These are phyloP conservation scores for Ormia ochracea DNA, from an alignment of 2,888 invertebrate species.

Conservation along the genomic window DNA sequence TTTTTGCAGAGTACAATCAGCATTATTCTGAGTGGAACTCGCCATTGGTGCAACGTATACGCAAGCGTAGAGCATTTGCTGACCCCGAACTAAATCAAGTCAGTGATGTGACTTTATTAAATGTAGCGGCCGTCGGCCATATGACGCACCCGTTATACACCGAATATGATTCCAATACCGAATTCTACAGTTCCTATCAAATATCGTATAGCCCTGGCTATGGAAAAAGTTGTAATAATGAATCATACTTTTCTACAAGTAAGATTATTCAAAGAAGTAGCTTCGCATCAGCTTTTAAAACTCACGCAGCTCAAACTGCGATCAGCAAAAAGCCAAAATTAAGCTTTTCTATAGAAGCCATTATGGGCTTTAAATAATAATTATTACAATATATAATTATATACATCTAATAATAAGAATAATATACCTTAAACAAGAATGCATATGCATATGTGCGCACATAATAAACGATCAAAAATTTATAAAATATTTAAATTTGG, in stretches of 20 bases:
- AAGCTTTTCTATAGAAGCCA: slow-evolving; percentile 76
- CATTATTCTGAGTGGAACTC: slow-evolving; percentile 73
- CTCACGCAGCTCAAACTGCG: slow-evolving; percentile 24
- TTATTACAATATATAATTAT: background rate
- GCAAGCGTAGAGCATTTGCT: slow-evolving; percentile 78
- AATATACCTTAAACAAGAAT: too few species aligned
- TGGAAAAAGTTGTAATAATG: background rate
- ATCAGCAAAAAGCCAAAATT: slow-evolving; percentile 62
- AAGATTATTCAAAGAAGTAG: background rate
- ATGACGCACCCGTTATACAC: slow-evolving; percentile 25
- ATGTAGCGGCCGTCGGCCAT: slow-evolving; percentile 58
- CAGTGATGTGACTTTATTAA: slow-evolving; percentile 68
- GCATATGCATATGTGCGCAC: too few species aligned
- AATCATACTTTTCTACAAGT: background rate
- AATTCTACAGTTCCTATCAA: background rate
- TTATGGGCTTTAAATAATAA: slow-evolving; percentile 78
- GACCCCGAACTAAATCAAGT: slow-evolving; percentile 77
- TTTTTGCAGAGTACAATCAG: slow-evolving; percentile 71
- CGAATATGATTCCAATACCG: slow-evolving; percentile 11
- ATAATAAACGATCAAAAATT: too few species aligned
- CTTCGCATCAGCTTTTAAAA: background rate
- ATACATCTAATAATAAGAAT: too few species aligned
- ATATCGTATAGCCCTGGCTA: background rate
- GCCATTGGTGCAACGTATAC: slow-evolving; percentile 75
- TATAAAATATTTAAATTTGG: too few species aligned